phyloP scores from a whole-genome alignment of 2,888 invertebrate species.

The Branchellion lobata region DNA sequence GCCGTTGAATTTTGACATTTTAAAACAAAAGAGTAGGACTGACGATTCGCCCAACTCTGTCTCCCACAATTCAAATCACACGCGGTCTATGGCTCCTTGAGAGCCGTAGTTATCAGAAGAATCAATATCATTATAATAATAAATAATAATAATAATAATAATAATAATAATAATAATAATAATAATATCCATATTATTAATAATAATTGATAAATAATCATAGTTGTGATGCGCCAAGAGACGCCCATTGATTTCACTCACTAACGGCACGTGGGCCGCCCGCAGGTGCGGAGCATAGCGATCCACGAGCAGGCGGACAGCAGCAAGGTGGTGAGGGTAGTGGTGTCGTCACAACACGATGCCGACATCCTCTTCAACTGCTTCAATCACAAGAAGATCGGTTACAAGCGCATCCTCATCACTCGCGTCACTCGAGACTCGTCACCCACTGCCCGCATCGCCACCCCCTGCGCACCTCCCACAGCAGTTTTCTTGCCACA shows the following conservation, averaged over 20 bases:
- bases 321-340: slow-evolving; percentile 72
- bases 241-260: not conserved
- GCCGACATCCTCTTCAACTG: slow-evolving; percentile 74
- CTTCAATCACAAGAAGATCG: slow-evolving; percentile 78
- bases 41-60: no score
- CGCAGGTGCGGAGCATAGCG: no score
- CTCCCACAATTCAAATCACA: no score
- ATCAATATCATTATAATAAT: no score
- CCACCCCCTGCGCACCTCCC: no score
- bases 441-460: no score
- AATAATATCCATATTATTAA: not conserved
- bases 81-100: no score
- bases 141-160: no score
- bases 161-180: not conserved
- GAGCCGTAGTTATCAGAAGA: not conserved
- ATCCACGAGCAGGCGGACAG: slow-evolving; percentile 71
- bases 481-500: no score
- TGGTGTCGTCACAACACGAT: slow-evolving; percentile 72
- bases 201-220: not conserved
- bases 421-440: slow-evolving; percentile 39
- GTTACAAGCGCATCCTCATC: slow-evolving; percentile 77
- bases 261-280: not conserved
- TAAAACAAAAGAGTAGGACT: no score
- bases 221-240: not conserved
- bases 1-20: no score